These are phyloP conservation scores for Amblyopsis rosae DNA, from an alignment of 2,113 vertebrate genomes.

Conservation along the genomic window DNA sequence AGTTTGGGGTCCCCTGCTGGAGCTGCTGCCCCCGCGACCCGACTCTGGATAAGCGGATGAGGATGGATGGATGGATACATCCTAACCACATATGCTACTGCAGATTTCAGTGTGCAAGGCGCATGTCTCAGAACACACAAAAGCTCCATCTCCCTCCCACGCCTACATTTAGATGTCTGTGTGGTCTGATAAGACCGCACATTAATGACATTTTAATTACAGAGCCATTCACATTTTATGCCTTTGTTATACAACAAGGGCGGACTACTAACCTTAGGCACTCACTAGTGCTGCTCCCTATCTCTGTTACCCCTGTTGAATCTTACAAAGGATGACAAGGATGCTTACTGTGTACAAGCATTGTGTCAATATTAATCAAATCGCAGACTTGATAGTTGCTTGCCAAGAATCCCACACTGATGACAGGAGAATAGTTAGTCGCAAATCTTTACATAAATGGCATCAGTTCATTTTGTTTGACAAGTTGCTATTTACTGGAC, in stretches of 20 bases:
- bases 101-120: constrained; percentile 40
- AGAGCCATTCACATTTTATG: constrained; percentile 54
- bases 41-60: no score
- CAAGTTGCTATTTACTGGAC: no score
- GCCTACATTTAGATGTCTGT: constrained; percentile 64
- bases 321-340: constrained; percentile 41
- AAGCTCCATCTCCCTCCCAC: constrained; percentile 49
- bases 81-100: constrained; percentile 27
- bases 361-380: constrained; percentile 31
- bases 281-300: constrained; percentile 19
- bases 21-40: no score
- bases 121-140: constrained; percentile 34
- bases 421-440: constrained; percentile 6
- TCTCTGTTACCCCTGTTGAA: constrained; percentile 30
- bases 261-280: constrained; percentile 48
- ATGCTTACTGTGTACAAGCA: constrained; percentile 18
- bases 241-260: constrained; percentile 60
- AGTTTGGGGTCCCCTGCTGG: no score
- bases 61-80: no score
- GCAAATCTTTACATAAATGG: no score
- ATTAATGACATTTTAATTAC: constrained; percentile 75
- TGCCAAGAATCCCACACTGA: background rate
- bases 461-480: no score
- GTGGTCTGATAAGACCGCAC: constrained; percentile 62
- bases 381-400: constrained; percentile 12